Evolutionary conservation across 2,797 vertebrate genomes (phyloP), one percentile per base, ranked within the genome.

Genomic region (Atherinosoma microstoma): DNA sequence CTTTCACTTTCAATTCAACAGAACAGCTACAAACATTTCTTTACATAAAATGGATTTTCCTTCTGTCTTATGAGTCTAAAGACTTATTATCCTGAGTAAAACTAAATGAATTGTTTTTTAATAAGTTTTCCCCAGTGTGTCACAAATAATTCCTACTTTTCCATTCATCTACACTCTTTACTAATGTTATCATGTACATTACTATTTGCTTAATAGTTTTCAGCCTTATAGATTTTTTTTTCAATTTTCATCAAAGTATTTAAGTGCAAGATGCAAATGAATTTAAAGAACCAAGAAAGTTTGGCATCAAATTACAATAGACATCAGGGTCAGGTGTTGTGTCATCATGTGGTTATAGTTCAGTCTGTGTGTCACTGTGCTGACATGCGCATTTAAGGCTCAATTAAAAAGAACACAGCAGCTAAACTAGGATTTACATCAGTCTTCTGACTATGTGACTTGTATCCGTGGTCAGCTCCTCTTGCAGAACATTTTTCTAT

Each of bases 1-100:
- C 67, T 78, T 75, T 73, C 22, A 47, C 54, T 79, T 84, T 73
- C 36, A 34, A 10, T 67, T 81, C 9, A 16, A 24, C 56, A 49
- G 20, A 27, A 22, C 35, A 32, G 22, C 60, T 72, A 5, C 3
- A 61, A 61, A 20, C 15, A 42, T 45, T 65, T 6, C 38, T 47
- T 58, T 24, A 35, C 13, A 36, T 22, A 54, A 6, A 18, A 24
- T 47, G 29, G 15, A 22, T 47, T 27, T n/a, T 30, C 6, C 42
- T 2, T 38, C n/a, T 27, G 40, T 18, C 42, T 45, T 15, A 45
- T 18, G 42, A 18, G 3, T 64, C 29, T 64, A 27, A 8, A 51
- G 49, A 51, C 22, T 51, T 30, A 49, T 64, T 49, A 10, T 36
- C 24, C 9, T 6, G 1, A 61, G 59, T 24, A 29, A 29, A 29